A percentile compares a stretch with the other conserved stretches of the same genome.
Conservation (phyloP, 2,888 invertebrate genomes). For the Silvanus unidentatus region DNA sequence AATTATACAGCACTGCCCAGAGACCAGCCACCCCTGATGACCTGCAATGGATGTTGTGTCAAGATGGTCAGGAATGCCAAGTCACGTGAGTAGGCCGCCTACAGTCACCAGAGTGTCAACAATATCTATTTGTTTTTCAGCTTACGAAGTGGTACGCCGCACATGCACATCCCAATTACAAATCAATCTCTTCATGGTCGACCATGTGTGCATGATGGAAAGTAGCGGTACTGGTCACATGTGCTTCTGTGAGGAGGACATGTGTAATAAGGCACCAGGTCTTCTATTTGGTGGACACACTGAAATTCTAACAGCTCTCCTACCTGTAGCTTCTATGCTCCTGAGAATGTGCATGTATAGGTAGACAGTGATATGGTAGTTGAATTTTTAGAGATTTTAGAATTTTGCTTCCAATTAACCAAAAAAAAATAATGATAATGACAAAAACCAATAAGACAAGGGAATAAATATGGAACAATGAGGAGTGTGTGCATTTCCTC, state of each 20-base stretch:
- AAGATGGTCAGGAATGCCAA: conserved; percentile 91
- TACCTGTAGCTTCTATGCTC: conserved; percentile 32
- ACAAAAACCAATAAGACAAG: too few species aligned
- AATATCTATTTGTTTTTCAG: conserved; percentile 46
- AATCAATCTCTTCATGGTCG: conserved; percentile 96
- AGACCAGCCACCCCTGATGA: conserved; percentile 82
- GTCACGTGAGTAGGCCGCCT: conserved; percentile 63
- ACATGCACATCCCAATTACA: conserved; percentile 91
- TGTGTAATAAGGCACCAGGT: conserved; percentile 67
- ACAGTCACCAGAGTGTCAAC: not conserved
- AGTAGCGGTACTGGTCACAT: conserved; percentile 96
- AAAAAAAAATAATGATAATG: too few species aligned
- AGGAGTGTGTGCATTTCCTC: too few species aligned
- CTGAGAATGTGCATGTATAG: conserved; percentile 33
- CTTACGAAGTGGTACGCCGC: conserved; percentile 83
- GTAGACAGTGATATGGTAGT: conserved; percentile 23
- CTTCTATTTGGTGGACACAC: conserved; percentile 27
- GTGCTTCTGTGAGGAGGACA: conserved; percentile 98
- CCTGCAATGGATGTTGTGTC: conserved; percentile 90
- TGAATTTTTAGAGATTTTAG: conserved; percentile 1
- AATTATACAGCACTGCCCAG: conserved; percentile 84
- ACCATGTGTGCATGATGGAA: conserved; percentile 98
- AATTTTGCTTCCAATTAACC: not conserved
- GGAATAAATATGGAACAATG: too few species aligned
- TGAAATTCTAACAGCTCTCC: not conserved